Evolutionary conservation across 2,113 vertebrate species (phyloP).

Genomic region (Oncorhynchus nerka): DNA sequence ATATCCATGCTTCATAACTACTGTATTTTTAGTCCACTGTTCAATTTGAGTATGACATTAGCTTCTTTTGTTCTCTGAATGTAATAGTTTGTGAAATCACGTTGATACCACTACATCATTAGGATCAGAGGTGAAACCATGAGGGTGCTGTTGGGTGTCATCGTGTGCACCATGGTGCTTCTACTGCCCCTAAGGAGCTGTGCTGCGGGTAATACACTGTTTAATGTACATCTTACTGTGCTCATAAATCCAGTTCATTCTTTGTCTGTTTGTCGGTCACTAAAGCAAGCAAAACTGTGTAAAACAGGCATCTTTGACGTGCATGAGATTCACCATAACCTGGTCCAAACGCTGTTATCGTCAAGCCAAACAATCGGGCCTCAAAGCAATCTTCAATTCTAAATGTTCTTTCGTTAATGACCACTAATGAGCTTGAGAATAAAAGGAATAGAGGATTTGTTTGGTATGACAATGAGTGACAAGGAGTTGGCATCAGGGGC

Average conservation of each 20-base stretch:
- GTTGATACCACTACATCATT: constrained; percentile 10
- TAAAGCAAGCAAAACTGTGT: background rate
- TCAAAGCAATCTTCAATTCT: too few species aligned
- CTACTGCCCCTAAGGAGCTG: constrained; percentile 47
- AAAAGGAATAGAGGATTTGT: too few species aligned
- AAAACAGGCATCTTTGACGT: background rate
- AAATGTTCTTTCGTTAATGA: too few species aligned
- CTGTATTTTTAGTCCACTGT: background rate
- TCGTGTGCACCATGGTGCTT: constrained; percentile 39
- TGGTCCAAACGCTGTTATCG: too few species aligned
- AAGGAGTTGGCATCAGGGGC: too few species aligned
- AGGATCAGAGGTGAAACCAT: constrained; percentile 37
- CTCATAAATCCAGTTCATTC: background rate
- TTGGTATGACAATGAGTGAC: too few species aligned
- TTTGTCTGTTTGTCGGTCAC: background rate
- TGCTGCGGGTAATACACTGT: constrained; percentile 59
- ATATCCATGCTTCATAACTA: too few species aligned
- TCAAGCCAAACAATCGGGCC: too few species aligned
- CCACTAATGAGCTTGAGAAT: too few species aligned
- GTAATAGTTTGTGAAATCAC: background rate
- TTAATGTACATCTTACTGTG: background rate
- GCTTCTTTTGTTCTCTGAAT: background rate
- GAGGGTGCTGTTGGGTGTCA: constrained; percentile 38
- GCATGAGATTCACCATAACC: background rate
- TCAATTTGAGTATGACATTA: background rate